Percentiles rank a stretch among this genome's conserved stretches.
These are phyloP conservation scores for Porites evermanni DNA, from an alignment of 92 coral and sea anemone genomes.

Conservation along the genomic window DNA sequence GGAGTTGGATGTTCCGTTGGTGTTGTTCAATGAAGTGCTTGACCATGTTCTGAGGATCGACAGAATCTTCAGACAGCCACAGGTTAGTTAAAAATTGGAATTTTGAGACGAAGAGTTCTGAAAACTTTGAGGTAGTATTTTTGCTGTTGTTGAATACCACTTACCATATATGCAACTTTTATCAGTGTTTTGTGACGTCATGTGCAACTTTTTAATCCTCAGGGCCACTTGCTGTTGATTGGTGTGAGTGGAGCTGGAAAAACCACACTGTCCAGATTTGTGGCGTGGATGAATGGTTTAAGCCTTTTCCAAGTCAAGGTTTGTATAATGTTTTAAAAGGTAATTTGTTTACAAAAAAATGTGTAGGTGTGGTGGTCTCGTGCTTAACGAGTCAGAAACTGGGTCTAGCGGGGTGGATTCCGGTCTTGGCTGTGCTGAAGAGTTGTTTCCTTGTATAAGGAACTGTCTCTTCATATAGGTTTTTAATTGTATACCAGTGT, in stretches of 20 bases:
- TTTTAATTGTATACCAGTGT: too few relatives aligned
- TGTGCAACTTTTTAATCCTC: background rate
- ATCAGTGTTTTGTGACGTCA: background rate
- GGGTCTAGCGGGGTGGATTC: too few relatives aligned
- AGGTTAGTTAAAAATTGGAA: slow-evolving; percentile 50
- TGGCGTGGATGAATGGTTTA: slow-evolving; percentile 99
- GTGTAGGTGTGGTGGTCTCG: too few relatives aligned
- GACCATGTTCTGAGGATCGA: slow-evolving; percentile 99
- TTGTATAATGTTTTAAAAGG: background rate
- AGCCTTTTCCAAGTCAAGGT: slow-evolving; percentile 99
- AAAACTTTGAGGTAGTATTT: too few relatives aligned
- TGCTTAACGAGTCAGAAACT: too few relatives aligned
- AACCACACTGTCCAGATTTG: slow-evolving; percentile 97
- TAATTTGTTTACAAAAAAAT: background rate
- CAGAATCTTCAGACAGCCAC: slow-evolving; percentile 97
- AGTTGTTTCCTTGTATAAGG: too few relatives aligned
- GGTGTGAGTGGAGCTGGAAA: slow-evolving; percentile 99
- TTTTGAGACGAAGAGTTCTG: too few relatives aligned
- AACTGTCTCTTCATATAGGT: too few relatives aligned
- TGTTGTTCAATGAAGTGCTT: slow-evolving; percentile 95
- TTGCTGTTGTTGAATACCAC: too few relatives aligned
- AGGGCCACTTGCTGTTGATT: slow-evolving; percentile 98
- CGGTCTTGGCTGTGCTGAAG: too few relatives aligned
- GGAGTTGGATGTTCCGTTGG: slow-evolving; percentile 98
- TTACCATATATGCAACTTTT: background rate